Conservation (phyloP, 2,888 invertebrate species). For the Rhorus exstirpatorius region DNA sequence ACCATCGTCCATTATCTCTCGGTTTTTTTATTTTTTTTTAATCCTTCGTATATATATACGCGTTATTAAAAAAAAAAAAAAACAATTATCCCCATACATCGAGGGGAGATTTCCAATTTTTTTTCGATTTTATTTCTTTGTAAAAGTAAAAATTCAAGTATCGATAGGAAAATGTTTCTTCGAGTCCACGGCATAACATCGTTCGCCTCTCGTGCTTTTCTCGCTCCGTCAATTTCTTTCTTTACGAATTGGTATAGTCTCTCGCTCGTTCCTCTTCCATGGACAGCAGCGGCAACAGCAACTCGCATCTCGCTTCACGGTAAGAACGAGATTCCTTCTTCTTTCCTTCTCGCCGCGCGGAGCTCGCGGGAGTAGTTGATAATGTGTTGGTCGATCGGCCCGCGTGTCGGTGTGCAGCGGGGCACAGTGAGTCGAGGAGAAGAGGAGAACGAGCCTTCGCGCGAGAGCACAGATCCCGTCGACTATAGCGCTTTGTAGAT, state of each 20-base stretch:
- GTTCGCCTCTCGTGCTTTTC: conserved; percentile 51
- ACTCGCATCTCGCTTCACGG: conserved; percentile 73
- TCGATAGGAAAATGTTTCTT: conserved; percentile 74
- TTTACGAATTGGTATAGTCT: conserved; percentile 47
- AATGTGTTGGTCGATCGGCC: conserved; percentile 82
- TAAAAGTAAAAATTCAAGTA: conserved; percentile 78
- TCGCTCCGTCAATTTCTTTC: too few species aligned
- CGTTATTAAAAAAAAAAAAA: too few species aligned
- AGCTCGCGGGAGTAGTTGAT: conserved; percentile 64
- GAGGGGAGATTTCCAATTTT: too few species aligned
- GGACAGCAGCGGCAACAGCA: too few species aligned
- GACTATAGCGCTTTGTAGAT: conserved; percentile 33
- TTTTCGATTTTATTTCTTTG: too few species aligned
- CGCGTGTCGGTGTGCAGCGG: conserved; percentile 67
- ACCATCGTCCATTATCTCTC: too few species aligned
- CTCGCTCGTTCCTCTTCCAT: conserved; percentile 67
- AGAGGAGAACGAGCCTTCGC: conserved; percentile 76
- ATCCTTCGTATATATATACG: too few species aligned
- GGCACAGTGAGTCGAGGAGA: conserved; percentile 29
- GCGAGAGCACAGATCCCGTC: conserved; percentile 52
- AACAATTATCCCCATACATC: too few species aligned
- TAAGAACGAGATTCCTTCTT: conserved; percentile 85
- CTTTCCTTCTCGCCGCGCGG: conserved; percentile 79
- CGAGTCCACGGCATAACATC: conserved; percentile 70
- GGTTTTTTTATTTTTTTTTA: too few species aligned